Evolutionary conservation across 2,888 invertebrate genomes (phyloP).

Genomic region (Sinhomidia bicolor): DNA sequence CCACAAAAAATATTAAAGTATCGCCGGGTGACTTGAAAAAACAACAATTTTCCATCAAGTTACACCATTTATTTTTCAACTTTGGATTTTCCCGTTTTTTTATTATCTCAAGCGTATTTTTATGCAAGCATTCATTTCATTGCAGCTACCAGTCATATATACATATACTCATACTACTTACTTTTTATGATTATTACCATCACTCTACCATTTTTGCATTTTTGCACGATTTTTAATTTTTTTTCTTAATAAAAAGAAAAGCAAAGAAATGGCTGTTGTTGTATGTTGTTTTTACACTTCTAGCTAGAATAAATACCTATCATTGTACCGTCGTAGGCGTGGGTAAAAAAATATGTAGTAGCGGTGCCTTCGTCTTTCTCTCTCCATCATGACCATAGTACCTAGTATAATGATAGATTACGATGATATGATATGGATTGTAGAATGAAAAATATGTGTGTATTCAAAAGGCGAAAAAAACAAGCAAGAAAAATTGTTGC

Average conservation of each 20-base stretch:
- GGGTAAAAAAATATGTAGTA: conserved; percentile 3
- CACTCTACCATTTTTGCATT: background rate
- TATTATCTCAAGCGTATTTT: too few relatives aligned
- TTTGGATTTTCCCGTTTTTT: too few relatives aligned
- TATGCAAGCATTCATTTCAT: too few relatives aligned
- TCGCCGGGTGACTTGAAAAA: too few relatives aligned
- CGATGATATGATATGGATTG: background rate
- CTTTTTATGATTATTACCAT: background rate
- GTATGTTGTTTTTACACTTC: background rate
- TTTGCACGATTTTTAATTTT: conserved; percentile 8
- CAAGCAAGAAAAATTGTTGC: background rate
- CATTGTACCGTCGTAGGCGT: conserved; percentile 9
- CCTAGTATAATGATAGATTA: background rate
- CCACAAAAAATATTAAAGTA: too few relatives aligned
- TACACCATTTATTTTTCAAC: too few relatives aligned
- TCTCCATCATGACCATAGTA: background rate
- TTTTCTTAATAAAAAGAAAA: conserved; percentile 3
- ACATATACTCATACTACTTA: background rate
- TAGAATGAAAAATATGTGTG: background rate
- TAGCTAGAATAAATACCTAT: background rate
- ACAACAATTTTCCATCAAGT: too few relatives aligned
- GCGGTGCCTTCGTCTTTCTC: background rate
- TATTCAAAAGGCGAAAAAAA: background rate
- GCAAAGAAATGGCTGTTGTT: background rate
- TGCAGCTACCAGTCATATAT: too few relatives aligned